Percentiles rank a stretch among this genome's conserved stretches.
phyloP scores from a whole-genome alignment of 2,113 vertebrate genomes.

The Protobothrops mucrosquamatus region DNA sequence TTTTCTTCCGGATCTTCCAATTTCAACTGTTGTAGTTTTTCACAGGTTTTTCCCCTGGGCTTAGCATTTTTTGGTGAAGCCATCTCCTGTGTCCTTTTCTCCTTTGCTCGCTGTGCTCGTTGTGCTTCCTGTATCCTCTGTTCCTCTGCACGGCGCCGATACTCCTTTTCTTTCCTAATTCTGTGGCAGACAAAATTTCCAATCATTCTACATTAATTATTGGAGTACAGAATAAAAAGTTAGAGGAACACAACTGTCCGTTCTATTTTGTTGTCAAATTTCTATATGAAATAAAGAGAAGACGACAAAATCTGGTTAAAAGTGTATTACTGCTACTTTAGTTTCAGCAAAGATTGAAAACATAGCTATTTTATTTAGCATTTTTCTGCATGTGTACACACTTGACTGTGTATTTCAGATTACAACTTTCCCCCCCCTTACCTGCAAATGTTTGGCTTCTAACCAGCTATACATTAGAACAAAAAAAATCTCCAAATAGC shows the following conservation, averaged over 20 bases:
- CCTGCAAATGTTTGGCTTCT: background rate
- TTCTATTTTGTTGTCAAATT: background rate
- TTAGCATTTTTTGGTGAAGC: conserved; percentile 22
- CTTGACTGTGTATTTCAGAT: background rate
- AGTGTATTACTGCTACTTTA: background rate
- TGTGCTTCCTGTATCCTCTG: conserved; percentile 49
- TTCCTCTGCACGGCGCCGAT: conserved; percentile 74
- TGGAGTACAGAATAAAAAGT: background rate
- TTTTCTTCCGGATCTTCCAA: conserved; percentile 68
- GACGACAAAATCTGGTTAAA: background rate
- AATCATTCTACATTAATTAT: conserved; percentile 8
- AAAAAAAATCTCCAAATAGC: background rate
- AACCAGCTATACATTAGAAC: background rate
- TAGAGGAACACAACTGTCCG: background rate
- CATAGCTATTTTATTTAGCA: background rate
- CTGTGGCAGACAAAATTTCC: conserved; percentile 60
- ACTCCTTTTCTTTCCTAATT: conserved; percentile 86
- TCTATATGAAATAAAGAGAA: background rate
- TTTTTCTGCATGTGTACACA: background rate
- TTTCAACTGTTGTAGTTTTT: conserved; percentile 68
- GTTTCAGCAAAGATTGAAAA: background rate
- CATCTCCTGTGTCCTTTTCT: conserved; percentile 63
- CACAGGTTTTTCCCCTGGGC: conserved; percentile 61
- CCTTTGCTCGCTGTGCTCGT: conserved; percentile 67
- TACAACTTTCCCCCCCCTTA: background rate